These are phyloP conservation scores for Platycercus adscitus DNA, from an alignment of 2,113 vertebrate genomes.

Conservation along the genomic window DNA sequence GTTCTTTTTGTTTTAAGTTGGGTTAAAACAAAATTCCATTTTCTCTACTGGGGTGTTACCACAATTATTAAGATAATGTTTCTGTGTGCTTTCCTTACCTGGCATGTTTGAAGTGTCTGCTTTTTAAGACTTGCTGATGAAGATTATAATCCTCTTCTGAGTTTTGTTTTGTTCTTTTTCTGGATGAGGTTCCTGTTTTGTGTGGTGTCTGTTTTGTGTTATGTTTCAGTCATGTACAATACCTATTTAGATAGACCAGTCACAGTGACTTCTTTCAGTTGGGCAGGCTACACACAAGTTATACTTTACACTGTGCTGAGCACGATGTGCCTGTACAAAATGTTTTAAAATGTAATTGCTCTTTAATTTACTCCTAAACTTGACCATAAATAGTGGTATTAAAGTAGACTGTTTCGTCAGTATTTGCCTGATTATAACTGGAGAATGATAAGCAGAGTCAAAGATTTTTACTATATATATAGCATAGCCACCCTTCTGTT, in stretches of 20 bases:
- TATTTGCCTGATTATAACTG: background rate
- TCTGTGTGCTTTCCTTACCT: background rate
- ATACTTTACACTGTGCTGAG: background rate
- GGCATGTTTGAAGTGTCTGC: background rate
- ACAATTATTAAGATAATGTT: background rate
- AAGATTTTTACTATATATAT: background rate
- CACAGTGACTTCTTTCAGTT: background rate
- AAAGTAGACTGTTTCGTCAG: background rate
- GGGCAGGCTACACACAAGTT: background rate
- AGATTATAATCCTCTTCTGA: background rate
- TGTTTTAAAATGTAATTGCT: background rate
- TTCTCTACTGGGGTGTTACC: background rate
- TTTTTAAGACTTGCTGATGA: background rate
- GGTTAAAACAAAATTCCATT: background rate
- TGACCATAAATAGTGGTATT: background rate
- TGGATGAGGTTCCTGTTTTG: background rate
- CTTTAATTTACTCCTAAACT: background rate
- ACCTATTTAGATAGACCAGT: background rate
- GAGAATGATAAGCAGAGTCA: background rate
- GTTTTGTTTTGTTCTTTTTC: background rate
- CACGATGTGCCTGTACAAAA: background rate
- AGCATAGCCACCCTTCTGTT: background rate
- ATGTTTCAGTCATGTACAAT: background rate
- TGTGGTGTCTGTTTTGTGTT: background rate
- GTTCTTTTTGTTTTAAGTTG: background rate